A percentile compares a stretch with the other conserved stretches of the same genome.
Conservation (phyloP, 1,140 invertebrate species). For the Habropoda laboriosa region DNA sequence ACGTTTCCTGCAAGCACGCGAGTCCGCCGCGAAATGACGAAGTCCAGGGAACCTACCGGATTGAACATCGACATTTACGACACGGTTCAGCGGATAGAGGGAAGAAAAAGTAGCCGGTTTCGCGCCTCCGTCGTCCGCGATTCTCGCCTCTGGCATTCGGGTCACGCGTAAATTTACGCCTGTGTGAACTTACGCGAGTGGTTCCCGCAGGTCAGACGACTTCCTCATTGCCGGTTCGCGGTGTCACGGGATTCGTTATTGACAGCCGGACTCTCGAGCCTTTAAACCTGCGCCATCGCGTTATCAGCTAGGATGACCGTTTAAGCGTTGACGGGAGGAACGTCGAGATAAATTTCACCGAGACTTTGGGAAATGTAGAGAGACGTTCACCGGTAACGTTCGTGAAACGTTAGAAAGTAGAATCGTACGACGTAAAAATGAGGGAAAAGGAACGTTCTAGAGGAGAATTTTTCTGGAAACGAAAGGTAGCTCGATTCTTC, state of each 20-base stretch:
- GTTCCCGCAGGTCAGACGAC: conserved; percentile 28
- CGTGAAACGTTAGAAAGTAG: not conserved
- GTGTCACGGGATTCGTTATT: conserved; percentile 40
- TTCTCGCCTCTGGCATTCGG: conserved; percentile 35
- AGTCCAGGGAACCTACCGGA: not conserved
- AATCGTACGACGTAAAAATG: not conserved
- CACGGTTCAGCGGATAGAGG: not conserved
- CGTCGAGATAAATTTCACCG: conserved; percentile 23
- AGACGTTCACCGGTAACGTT: no score
- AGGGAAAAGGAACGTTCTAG: no score
- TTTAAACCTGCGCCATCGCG: not conserved
- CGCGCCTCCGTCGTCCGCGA: conserved; percentile 15
- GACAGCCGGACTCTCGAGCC: conserved; percentile 6
- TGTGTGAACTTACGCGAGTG: conserved; percentile 23
- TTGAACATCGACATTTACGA: conserved; percentile 47
- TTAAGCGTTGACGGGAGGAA: not conserved
- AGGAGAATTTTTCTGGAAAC: no score
- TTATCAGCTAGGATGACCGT: not conserved
- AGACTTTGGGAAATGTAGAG: not conserved
- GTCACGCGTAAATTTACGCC: conserved; percentile 54
- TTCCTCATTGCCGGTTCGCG: conserved; percentile 56
- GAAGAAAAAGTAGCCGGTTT: conserved; percentile 38
- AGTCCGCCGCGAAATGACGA: not conserved
- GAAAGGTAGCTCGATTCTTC: not conserved
- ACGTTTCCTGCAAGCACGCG: not conserved